A percentile compares a stretch with the other conserved stretches of the same genome.
These are phyloP conservation scores for Caprella mutica DNA, from an alignment of 2,888 invertebrate species.

Conservation along the genomic window DNA sequence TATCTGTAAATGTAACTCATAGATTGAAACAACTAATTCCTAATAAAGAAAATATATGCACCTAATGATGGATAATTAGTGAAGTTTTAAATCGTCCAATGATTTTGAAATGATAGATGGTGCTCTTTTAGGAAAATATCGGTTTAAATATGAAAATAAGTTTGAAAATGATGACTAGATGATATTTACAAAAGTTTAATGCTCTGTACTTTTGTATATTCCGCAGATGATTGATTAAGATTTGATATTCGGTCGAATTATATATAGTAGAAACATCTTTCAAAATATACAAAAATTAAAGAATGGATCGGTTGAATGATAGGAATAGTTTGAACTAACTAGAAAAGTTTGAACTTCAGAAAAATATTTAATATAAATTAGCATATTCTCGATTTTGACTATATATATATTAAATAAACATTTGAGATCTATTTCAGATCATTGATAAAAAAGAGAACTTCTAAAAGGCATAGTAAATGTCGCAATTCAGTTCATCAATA, in stretches of 20 bases:
- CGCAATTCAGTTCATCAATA: too few relatives aligned
- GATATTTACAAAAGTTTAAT: background rate
- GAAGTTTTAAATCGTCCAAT: background rate
- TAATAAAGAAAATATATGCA: too few relatives aligned
- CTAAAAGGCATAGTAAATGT: too few relatives aligned
- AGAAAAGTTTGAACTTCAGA: background rate
- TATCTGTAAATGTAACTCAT: background rate
- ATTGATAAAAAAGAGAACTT: too few relatives aligned
- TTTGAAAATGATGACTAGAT: background rate
- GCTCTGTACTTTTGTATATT: background rate
- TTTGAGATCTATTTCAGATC: too few relatives aligned
- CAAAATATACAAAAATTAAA: conserved; percentile 6
- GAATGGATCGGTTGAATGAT: conserved; percentile 4
- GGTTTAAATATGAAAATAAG: background rate
- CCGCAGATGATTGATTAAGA: background rate
- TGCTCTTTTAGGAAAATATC: background rate
- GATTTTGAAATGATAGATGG: background rate
- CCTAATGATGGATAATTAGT: background rate
- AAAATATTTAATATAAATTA: conserved; percentile 8
- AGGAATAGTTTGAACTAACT: background rate
- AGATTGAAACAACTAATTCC: too few relatives aligned
- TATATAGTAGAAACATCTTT: too few relatives aligned
- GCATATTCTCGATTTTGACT: background rate
- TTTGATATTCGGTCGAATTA: too few relatives aligned
- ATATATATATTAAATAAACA: background rate